Base-by-base conservation (phyloP, 1,140 invertebrate species). In the Drosophila elegans region DNA sequence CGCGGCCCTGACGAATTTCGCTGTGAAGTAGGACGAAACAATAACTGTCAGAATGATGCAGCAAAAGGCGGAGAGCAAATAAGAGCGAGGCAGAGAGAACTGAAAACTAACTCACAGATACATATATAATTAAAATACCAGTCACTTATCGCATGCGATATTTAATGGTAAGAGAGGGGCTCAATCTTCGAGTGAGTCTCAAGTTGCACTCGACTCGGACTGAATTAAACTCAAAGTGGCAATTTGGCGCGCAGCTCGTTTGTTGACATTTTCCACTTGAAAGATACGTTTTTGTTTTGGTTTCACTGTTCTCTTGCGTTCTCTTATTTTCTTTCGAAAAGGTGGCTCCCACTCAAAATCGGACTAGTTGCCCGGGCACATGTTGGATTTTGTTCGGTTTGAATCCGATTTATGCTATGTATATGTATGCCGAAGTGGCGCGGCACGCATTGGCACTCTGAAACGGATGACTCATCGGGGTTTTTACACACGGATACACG, bases 181-280 rank as follows among this genome's bases (percentile, higher is more conserved):
- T 64, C 49, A 34, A 11, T 49, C 1, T 9, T 10, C 29, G 59
- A 62, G 59, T 32, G 53, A 6, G n/a, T 2, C 29, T 13, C 6
- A 59, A 46, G 10, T 55, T 5, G 9, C 25, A 57, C 39, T 71
- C 56, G 39, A 53, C 74, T 77, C 68, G 42, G 71, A 36, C 38
- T 42, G 32, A 21, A 13, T 74, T 55, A 2, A 29, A 79, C 76
- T 86, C 83, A 72, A 74, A 42, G 48, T 73, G 51, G 57, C 25
- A 91, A 79, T 81, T 91, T 91, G 83, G 88, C 89, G 89, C 78
- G 83, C 88, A 76, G 53, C 66, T 90, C 67, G 80, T 91, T 89
- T 91, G 88, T 91, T 91, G 88, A 88, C 83, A 83, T 91, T 91
- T 90, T 86, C 64, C 74, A 80, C 68, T 59, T 74, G 36, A 52